phyloP scores from a whole-genome alignment of 2,113 vertebrate genomes.

The Lophochroa leadbeateri region DNA sequence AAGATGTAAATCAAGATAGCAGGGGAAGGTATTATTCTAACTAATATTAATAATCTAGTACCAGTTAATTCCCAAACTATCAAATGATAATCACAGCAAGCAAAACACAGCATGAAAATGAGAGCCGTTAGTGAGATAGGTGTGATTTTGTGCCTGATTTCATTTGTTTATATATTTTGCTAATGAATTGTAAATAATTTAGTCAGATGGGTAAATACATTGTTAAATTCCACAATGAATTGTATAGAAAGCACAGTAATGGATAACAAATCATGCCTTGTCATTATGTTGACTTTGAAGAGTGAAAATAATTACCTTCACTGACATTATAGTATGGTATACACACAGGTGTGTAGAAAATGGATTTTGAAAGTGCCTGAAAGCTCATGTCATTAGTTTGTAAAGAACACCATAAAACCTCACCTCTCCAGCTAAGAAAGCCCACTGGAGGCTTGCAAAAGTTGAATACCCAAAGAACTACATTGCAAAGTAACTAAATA shows the following conservation, averaged over 20 bases:
- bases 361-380: neutral
- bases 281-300: neutral
- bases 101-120: neutral
- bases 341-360: neutral
- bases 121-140: neutral
- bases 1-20: neutral
- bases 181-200: neutral
- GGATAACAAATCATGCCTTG: neutral
- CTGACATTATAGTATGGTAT: neutral
- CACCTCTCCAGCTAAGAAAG: neutral
- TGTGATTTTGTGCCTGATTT: neutral
- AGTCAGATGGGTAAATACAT: neutral
- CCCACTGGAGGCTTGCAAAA: neutral
- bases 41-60: neutral
- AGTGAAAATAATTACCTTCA: constrained; percentile 6
- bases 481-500: neutral
- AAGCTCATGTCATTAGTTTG: neutral
- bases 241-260: neutral
- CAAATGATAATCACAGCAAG: neutral
- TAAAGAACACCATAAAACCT: neutral
- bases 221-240: neutral
- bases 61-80: neutral
- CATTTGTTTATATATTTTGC: constrained; percentile 1
- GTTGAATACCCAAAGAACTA: neutral
- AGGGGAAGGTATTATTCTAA: neutral